Conservation (phyloP, 2,888 invertebrate species). For the Aricia artaxerxes region DNA sequence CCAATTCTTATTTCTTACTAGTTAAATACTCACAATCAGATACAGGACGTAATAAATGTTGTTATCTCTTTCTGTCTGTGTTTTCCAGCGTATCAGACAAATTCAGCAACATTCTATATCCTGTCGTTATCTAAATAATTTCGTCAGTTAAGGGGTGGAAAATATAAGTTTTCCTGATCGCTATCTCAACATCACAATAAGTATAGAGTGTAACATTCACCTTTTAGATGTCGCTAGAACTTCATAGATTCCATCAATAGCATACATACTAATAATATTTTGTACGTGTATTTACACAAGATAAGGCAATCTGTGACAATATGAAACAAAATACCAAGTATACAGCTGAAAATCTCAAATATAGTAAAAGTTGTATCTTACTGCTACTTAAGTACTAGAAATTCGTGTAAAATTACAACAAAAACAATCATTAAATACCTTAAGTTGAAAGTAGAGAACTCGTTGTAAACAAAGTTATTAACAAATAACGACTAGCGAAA, state of each 20-base stretch:
- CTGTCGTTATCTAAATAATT: not conserved
- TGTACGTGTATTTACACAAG: not conserved
- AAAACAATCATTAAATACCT: not conserved
- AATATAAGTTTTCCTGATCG: not conserved
- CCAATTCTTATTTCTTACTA: not conserved
- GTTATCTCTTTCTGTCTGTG: not conserved
- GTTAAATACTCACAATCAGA: not conserved
- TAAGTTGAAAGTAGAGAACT: not conserved
- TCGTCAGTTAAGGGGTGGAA: not conserved
- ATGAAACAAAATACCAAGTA: not conserved
- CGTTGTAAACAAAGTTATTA: not conserved
- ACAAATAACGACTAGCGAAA: not conserved
- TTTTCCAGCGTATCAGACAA: not conserved
- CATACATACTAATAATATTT: not conserved
- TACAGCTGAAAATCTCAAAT: not conserved
- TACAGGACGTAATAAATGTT: not conserved
- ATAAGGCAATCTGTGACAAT: not conserved
- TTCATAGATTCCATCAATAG: not conserved
- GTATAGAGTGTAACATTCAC: not conserved
- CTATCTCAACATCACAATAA: not conserved
- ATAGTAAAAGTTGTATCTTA: not conserved
- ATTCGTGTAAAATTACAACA: not conserved
- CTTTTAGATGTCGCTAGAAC: not conserved
- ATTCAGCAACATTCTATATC: not conserved
- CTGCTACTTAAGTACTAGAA: constrained; percentile 4